Percentiles rank a stretch among this genome's conserved stretches.
Conservation (phyloP, 2,113 vertebrate species). For the Chloroceryle aenea region DNA sequence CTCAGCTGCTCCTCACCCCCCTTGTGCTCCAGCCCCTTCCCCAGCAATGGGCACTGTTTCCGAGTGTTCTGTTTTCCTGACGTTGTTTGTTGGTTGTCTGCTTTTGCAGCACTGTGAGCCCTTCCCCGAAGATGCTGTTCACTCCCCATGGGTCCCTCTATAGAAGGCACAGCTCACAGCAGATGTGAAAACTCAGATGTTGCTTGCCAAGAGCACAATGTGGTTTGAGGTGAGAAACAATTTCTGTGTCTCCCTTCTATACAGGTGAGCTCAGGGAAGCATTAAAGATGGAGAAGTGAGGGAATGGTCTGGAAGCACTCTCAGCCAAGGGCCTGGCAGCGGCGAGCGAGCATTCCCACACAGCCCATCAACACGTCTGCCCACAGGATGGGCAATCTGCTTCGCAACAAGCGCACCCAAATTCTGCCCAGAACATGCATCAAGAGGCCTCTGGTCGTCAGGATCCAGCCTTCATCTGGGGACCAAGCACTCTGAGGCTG, state of each 20-base stretch:
- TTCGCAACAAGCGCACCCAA: not conserved
- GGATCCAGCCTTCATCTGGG: not conserved
- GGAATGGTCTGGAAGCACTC: not conserved
- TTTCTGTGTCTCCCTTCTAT: not conserved
- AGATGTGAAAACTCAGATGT: not conserved
- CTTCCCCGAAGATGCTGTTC: not conserved
- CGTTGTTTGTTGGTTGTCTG: not conserved
- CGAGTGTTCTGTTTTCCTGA: not conserved
- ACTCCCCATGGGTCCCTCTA: not conserved
- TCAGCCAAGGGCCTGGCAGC: not conserved
- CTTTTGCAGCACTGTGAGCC: fast-evolving
- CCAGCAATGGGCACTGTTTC: not conserved
- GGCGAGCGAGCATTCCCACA: not conserved
- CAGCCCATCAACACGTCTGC: not conserved
- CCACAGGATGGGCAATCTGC: fast-evolving
- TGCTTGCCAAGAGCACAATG: not conserved
- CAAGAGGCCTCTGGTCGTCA: not conserved
- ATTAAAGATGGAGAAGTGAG: not conserved
- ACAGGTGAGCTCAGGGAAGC: not conserved
- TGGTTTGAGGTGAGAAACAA: not conserved
- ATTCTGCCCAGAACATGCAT: not conserved
- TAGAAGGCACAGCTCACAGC: not conserved
- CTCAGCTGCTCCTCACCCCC: not conserved
- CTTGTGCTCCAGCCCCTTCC: not conserved
- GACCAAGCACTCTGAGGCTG: fast-evolving